Percentiles rank a stretch among this genome's conserved stretches.
Conservation (phyloP, 2,113 vertebrate genomes). For the Merops nubicus region DNA sequence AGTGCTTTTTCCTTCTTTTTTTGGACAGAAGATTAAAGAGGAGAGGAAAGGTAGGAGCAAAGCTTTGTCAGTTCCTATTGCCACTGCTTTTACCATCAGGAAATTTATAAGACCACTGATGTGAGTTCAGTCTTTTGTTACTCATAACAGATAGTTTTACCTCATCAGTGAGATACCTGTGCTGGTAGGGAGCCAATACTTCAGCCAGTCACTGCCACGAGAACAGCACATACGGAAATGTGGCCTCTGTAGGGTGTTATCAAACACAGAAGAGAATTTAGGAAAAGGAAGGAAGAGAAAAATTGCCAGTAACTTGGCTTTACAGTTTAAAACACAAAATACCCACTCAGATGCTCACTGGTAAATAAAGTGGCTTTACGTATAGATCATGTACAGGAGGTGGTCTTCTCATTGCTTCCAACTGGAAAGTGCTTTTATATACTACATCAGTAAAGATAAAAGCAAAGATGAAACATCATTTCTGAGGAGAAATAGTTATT, state of each 20-base stretch:
- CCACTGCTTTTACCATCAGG: neutral
- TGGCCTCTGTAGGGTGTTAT: neutral
- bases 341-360: neutral
- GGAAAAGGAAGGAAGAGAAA: neutral
- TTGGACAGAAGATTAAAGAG: neutral
- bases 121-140: neutral
- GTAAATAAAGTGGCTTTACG: neutral
- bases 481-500: neutral
- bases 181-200: neutral
- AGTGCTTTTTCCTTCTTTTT: neutral
- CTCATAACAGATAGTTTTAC: neutral
- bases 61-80: neutral
- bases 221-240: neutral
- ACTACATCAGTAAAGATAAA: neutral
- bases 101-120: neutral
- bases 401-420: neutral
- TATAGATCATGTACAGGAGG: neutral
- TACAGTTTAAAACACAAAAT: neutral
- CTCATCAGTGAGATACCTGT: neutral
- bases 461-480: neutral
- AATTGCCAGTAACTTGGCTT: neutral
- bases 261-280: neutral
- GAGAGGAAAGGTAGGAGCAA: neutral
- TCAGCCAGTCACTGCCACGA: neutral
- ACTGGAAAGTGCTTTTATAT: neutral